Evolutionary conservation across 2,797 vertebrate genomes (phyloP).

Genomic region (Acanthurus tractus): DNA sequence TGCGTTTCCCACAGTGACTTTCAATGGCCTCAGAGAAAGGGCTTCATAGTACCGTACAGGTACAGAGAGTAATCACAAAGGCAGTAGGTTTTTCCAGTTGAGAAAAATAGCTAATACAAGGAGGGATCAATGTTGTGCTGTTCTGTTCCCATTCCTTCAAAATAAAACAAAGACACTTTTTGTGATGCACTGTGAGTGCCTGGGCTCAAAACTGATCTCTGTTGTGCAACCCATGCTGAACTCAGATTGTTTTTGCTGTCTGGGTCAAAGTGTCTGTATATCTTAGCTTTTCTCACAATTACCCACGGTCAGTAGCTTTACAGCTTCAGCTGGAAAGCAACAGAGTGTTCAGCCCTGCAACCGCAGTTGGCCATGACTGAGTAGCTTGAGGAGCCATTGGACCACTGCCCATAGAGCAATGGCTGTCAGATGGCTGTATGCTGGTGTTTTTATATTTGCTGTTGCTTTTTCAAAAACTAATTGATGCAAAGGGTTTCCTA

Average conservation of each 20-base stretch:
- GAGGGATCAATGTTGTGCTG: constrained; percentile 42
- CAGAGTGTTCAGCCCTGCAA: background rate
- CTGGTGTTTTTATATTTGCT: too few species aligned
- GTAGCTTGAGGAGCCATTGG: too few species aligned
- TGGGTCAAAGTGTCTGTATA: constrained; percentile 8
- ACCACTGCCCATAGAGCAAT: too few species aligned
- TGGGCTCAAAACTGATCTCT: constrained; percentile 7
- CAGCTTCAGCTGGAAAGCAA: background rate
- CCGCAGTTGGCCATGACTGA: too few species aligned
- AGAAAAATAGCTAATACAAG: constrained; percentile 54
- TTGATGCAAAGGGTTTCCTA: too few species aligned
- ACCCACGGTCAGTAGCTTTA: background rate
- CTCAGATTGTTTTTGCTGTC: background rate
- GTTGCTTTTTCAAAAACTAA: too few species aligned
- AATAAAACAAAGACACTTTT: constrained; percentile 53
- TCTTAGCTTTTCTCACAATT: constrained; percentile 10
- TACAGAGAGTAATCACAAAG: constrained; percentile 57
- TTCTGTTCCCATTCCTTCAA: constrained; percentile 32
- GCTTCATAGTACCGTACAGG: constrained; percentile 29
- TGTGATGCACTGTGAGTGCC: constrained; percentile 40
- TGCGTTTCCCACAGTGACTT: constrained; percentile 48
- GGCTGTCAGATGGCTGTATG: too few species aligned
- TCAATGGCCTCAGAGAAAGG: constrained; percentile 33
- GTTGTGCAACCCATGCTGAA: constrained; percentile 26
- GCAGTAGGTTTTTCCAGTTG: constrained; percentile 58